Percentiles rank a stretch among this genome's conserved stretches.
phyloP scores from a whole-genome alignment of 2,113 vertebrate species.

The Aspidoscelis tigris region DNA sequence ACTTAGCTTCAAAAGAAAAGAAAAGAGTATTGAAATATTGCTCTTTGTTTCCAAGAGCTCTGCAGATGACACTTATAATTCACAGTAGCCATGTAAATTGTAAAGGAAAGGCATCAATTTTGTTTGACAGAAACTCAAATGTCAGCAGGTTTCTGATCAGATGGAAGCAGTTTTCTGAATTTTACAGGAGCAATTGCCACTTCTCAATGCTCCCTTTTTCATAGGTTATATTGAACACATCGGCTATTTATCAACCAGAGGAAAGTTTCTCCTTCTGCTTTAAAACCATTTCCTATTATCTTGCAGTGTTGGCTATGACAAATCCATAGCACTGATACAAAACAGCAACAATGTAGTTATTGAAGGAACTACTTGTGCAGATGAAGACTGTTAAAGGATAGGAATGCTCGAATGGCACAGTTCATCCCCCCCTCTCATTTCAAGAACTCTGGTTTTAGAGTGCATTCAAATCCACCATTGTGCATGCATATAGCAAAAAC shows the following conservation, averaged over 20 bases:
- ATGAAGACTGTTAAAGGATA: too few species aligned
- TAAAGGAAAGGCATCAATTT: slow-evolving; percentile 13
- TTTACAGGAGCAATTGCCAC: background rate
- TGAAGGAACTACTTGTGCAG: too few species aligned
- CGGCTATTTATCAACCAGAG: background rate
- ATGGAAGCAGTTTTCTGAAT: slow-evolving; percentile 15
- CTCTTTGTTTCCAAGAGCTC: background rate
- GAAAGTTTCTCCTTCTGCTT: background rate
- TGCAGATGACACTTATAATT: slow-evolving; percentile 4
- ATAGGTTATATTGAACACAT: rapidly evolving
- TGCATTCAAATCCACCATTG: too few species aligned
- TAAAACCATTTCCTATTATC: background rate
- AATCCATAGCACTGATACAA: background rate
- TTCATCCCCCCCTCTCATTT: too few species aligned
- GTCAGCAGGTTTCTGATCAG: slow-evolving; percentile 26
- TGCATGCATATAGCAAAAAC: too few species aligned
- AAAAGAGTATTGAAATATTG: slow-evolving; percentile 26
- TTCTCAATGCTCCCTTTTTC: background rate
- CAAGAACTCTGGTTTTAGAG: too few species aligned
- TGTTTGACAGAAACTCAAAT: slow-evolving; percentile 26
- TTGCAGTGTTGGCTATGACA: background rate
- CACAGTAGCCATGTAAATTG: slow-evolving; percentile 24
- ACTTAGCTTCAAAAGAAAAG: background rate
- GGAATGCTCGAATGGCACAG: too few species aligned
- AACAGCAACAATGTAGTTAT: background rate